phyloP scores from a whole-genome alignment of 2,797 vertebrate species.

The Leptoclinus maculatus region DNA sequence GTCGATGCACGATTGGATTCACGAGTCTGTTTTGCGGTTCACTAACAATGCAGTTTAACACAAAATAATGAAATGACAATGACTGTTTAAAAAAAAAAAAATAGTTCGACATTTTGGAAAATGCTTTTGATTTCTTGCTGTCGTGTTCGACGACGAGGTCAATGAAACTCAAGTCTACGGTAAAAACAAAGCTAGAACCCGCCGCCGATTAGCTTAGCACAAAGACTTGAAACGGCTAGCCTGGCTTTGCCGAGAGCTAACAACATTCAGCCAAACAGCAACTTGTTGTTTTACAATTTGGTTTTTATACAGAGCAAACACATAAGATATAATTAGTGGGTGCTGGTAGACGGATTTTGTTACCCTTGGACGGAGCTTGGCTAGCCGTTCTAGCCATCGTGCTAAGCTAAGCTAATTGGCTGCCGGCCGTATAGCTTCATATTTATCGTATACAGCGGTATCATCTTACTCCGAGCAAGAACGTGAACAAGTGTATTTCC shows the following conservation, averaged over 20 bases:
- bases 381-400: neutral
- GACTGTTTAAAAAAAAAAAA: neutral
- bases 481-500: too few species aligned
- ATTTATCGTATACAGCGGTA: neutral
- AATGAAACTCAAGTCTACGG: neutral
- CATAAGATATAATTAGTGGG: neutral
- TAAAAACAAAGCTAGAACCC: neutral
- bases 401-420: neutral
- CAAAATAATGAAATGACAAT: neutral
- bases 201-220: neutral
- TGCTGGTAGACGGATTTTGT: neutral
- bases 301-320: neutral
- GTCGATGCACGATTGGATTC: neutral
- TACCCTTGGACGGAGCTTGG: neutral
- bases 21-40: neutral
- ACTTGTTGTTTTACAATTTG: neutral
- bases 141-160: neutral
- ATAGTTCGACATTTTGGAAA: neutral
- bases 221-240: neutral
- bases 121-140: neutral
- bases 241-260: too few species aligned
- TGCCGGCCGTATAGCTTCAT: neutral
- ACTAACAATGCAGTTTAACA: neutral
- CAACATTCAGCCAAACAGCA: neutral
- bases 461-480: neutral